Evolutionary conservation across 2,113 vertebrate genomes (phyloP), one percentile per base, ranked within the genome.

Genomic region (Diglossa brunneiventris): DNA sequence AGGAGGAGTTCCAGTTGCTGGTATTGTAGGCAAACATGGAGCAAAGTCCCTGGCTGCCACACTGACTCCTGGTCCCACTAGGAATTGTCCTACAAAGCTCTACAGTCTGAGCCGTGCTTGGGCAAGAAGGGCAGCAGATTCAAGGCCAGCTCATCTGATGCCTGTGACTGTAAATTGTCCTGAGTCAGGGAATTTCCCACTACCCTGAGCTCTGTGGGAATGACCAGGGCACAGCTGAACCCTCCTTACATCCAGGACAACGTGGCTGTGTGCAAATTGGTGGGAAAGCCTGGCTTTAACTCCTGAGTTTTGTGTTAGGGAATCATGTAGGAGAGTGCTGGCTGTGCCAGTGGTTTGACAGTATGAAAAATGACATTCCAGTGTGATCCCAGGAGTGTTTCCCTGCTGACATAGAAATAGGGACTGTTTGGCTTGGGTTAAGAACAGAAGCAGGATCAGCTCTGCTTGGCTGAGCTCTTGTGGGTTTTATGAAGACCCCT

Each of bases 171-270:
- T 28, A 66, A 62, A 50, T 80, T 46, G 10, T 9, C 20, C 46
- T 12, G 22, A 53, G 11, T 30, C 55, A 66, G 28, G 37, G 58
- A 50, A 56, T 86, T 80, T 83, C 58, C 37, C 58, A 1, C 41
- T 82, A 4, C 18, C 30, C 41, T 72, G 39, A 76, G 18, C 52
- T 75, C 70, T 55, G 19, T 33, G 44, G 30, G 66, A 78, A 50
- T 16, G 26, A 50, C 23, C n/a, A 49, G 31, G 62, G 35, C 47
- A 50, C 2, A 7, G 33, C 42, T 62, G 31, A 87, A 10, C 27
- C 2, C 24, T 47, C 53, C 50, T 37, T 26, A 33, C 5, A 33
- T 19, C 9, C 33, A 15, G 50, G 42, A 7, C 0, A 1, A 81
- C 15, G 30, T 23, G 28, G 11, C 20, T 58, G n/a, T 33, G 4